phyloP scores from a whole-genome alignment of 2,888 invertebrate species.

The Ecdyonurus torrentis region DNA sequence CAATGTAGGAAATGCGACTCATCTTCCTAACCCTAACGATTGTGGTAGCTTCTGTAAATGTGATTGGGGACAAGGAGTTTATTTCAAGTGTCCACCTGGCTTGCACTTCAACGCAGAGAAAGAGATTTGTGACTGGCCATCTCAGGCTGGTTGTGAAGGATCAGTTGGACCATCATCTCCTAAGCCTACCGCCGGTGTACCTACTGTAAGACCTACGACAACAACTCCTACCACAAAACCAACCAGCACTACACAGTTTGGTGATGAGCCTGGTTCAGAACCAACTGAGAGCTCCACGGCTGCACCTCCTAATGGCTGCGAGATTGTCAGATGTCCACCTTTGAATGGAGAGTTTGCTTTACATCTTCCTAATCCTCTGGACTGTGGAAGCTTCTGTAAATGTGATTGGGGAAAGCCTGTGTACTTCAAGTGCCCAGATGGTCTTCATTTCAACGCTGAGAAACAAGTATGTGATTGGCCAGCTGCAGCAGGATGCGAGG shows the following conservation, averaged over 20 bases:
- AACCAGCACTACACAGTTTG: no score
- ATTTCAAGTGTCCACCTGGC: conserved; percentile 1
- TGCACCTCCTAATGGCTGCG: neutral
- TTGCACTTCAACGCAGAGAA: conserved; percentile 4
- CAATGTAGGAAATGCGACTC: neutral
- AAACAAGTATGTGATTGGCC: conserved; percentile 10
- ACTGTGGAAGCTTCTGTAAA: conserved; percentile 8
- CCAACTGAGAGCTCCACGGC: no score
- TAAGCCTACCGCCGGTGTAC: no score
- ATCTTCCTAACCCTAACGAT: conserved; percentile 3
- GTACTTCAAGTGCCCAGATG: conserved; percentile 4
- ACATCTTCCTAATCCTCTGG: conserved; percentile 6
- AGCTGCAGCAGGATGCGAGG: neutral
- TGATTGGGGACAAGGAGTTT: conserved; percentile 4
- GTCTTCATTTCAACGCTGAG: conserved; percentile 9
- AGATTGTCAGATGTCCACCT: conserved; percentile 1
- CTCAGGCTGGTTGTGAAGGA: neutral
- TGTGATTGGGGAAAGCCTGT: conserved; percentile 8
- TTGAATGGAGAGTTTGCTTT: conserved; percentile 1
- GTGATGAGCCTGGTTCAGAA: no score
- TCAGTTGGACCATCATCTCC: neutral
- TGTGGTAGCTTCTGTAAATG: conserved; percentile 7
- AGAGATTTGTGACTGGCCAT: conserved; percentile 5
- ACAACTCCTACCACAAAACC: no score
- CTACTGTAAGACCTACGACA: no score